These are phyloP conservation scores for Gobionotothen gibberifrons DNA, from an alignment of 2,797 vertebrate species.

Conservation along the genomic window DNA sequence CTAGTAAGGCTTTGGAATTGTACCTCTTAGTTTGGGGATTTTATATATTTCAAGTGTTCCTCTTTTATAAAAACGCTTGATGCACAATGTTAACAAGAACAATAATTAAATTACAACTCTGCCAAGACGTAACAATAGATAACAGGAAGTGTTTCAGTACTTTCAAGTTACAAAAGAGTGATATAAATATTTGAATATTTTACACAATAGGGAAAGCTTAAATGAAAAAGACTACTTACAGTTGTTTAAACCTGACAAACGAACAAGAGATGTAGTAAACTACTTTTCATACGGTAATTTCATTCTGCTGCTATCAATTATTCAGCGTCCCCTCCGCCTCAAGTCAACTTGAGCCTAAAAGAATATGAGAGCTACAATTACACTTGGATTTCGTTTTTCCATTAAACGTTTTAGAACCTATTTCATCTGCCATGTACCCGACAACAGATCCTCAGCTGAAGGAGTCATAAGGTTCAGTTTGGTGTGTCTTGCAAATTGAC, in stretches of 20 bases:
- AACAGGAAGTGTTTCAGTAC: not conserved
- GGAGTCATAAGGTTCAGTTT: constrained; percentile 12
- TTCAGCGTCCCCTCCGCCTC: constrained; percentile 47
- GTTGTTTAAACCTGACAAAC: constrained; percentile 13
- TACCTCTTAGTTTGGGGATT: not conserved
- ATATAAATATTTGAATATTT: constrained; percentile 1
- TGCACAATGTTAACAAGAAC: not conserved
- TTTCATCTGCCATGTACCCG: constrained; percentile 12
- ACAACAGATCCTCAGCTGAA: not conserved
- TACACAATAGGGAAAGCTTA: not conserved
- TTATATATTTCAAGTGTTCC: not conserved
- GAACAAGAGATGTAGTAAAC: constrained; percentile 22
- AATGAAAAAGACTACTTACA: not conserved
- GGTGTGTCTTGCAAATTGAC: constrained; percentile 12
- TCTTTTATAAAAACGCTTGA: not conserved
- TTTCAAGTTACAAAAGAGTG: not conserved
- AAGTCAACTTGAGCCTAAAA: constrained; percentile 42
- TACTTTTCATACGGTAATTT: constrained; percentile 40
- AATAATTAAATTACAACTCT: not conserved
- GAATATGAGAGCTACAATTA: constrained; percentile 34
- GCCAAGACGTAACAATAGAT: not conserved
- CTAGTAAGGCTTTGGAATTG: not conserved
- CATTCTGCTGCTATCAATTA: constrained; percentile 56
- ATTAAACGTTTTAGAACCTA: constrained; percentile 24
- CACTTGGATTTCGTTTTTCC: constrained; percentile 26